phyloP scores from a whole-genome alignment of 2,113 vertebrate species.

The Zapus hudsonius region DNA sequence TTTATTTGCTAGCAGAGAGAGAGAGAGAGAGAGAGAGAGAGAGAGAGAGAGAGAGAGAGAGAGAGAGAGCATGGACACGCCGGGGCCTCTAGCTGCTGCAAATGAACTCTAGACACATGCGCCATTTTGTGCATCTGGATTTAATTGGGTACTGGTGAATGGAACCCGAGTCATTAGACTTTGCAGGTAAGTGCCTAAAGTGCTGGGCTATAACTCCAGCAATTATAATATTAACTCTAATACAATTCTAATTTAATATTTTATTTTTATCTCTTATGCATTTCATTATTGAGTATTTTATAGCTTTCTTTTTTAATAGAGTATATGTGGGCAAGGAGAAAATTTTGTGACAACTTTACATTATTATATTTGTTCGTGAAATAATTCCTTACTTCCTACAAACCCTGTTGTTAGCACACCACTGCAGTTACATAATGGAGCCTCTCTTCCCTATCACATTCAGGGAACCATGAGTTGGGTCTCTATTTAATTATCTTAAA shows the following conservation, averaged over 20 bases:
- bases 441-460: not conserved
- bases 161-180: too few relatives aligned
- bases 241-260: not conserved
- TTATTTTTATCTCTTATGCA: not conserved
- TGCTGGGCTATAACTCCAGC: too few relatives aligned
- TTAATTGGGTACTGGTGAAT: too few relatives aligned
- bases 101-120: too few relatives aligned
- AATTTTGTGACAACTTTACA: not conserved
- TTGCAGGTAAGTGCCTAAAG: too few relatives aligned
- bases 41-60: too few relatives aligned
- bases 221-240: not conserved
- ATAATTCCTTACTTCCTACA: not conserved
- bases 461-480: not conserved
- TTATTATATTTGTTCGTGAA: not conserved
- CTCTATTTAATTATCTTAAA: not conserved
- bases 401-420: not conserved
- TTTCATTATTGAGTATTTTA: not conserved
- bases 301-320: not conserved
- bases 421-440: not conserved
- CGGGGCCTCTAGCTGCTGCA: too few relatives aligned
- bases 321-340: not conserved
- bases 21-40: too few relatives aligned
- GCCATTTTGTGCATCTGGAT: too few relatives aligned
- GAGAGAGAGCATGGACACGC: too few relatives aligned
- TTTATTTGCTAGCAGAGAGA: too few relatives aligned